Evolutionary conservation across 2,797 vertebrate species (phyloP), one percentile per base, ranked within the genome.

Genomic region (Lagorchestes hirsutus): DNA sequence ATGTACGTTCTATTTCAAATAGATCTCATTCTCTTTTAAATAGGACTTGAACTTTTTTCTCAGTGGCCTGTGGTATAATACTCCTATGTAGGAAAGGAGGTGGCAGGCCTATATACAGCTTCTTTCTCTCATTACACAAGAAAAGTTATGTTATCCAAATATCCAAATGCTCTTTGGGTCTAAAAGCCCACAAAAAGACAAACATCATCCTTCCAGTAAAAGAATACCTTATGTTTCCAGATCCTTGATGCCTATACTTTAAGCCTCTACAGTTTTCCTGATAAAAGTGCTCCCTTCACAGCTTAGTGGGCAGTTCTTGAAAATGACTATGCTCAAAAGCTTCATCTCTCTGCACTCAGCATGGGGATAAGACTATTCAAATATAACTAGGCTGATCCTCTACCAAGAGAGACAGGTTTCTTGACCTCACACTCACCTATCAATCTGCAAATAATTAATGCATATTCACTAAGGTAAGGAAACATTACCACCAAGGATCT

Each of bases 401-500:
- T 10, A 8, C 13, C 27, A 91, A 46, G 27, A 22, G 22, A 6
- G 28, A 59, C 0, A 82, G 27, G 31, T 62, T 50, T 93, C 52
- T 5, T 22, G 52, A 55, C 29, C 40, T 40, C 56, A 59, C 56
- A 59, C 40, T 93, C 28, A 54, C 16, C 67, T 82, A 11, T 14
- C 91, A 55, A 94, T 58, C 59, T 40, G 67, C 18, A 87, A 92
- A 0, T 87, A n/a, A 82, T 46, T 50, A 54, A 1, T 87, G n/a
- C 67, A 91, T n/a, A 95, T 0, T 90, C 10, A 54, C 22, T 91
- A 4, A 40, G 67, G 87, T 0, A 95, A 13, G 82, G 82, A 96
- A 97, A 92, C 9, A n/a, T 90, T 54, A n/a, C 82, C 56, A 24
- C 90, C 31, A 82, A 91, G n/a, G 56, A 96, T 92, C 90, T 96